Evolutionary conservation across 2,888 invertebrate species (phyloP).

Genomic region (Hydrotaea cyrtoneurina): DNA sequence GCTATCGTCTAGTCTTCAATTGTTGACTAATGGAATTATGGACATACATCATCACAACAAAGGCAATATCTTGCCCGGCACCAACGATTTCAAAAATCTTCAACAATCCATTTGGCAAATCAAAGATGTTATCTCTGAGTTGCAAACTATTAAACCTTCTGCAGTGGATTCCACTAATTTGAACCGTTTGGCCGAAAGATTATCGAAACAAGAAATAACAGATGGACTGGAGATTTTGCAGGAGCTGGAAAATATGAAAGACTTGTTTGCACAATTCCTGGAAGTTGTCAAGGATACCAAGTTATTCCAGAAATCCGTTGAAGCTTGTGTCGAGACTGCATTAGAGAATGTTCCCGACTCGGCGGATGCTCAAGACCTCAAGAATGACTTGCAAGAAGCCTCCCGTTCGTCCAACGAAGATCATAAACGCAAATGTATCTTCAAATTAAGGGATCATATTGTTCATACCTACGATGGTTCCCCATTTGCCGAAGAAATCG

Average conservation of each 20-base stretch:
- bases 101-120: conserved; percentile 18
- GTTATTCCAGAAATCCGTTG: conserved; percentile 21
- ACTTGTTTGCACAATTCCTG: conserved; percentile 57
- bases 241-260: conserved; percentile 70
- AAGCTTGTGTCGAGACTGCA: conserved; percentile 13
- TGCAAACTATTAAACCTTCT: background rate
- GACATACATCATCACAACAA: conserved; percentile 47
- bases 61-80: conserved; percentile 25
- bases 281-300: conserved; percentile 51
- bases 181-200: conserved; percentile 16
- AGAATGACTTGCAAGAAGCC: conserved; percentile 46
- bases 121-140: background rate
- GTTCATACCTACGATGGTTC: conserved; percentile 77
- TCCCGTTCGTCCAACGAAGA: conserved; percentile 67
- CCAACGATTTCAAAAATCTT: conserved; percentile 31
- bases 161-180: conserved; percentile 20
- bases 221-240: conserved; percentile 69
- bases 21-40: conserved; percentile 41
- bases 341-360: conserved; percentile 30
- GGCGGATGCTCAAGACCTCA: conserved; percentile 45
- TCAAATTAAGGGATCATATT: conserved; percentile 75
- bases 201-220: conserved; percentile 42
- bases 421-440: conserved; percentile 71
- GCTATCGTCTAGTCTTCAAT: conserved; percentile 41
- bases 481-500: conserved; percentile 66